Evolutionary conservation across 2,113 vertebrate genomes (phyloP), one percentile per base, ranked within the genome.

Genomic region (Lycaon pictus): DNA sequence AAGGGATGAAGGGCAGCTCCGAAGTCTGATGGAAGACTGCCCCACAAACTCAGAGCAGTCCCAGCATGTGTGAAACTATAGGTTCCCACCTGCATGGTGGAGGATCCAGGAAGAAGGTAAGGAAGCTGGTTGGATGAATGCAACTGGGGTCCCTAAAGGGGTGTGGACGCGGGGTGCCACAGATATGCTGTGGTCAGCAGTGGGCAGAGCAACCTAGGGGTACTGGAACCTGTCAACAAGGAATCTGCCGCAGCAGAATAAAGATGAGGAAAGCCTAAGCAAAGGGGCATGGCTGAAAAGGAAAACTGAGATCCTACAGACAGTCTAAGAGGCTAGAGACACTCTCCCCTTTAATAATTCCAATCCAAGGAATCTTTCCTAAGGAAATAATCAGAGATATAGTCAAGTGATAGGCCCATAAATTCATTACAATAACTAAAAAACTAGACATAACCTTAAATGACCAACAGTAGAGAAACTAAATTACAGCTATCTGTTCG

Each of bases 51-150:
- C 13, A 13, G 51, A 29, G 58, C 2, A 5, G 19, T 9, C 16
- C 16, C 22, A 15, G 48, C 11, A 60, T 2, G 37, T 1, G 15
- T 7, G 2, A 53, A 29, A 11, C 35, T 69, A 8, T 22, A 62
- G 22, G 17, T 5, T 20, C 43, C 53, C 23, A 29, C 29, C 6
- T 1, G 5, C 72, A 29, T 6, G 2, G 25, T 1, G 0, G 37
- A 67, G 55, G 48, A 53, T 43, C 55, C 9, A 4, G 85, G 77
- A 55, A 65, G 62, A 32, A 51, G 62, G 48, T 23, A 15, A 0
- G 8, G 7, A 17, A 35, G 55, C 69, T 35, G 3, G 12, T 0
- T 77, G n/a, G 58, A 11, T 12, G 22, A 43, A 23, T 0, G 17
- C 11, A 67, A 51, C 0, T 5, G 35, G 56, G 37, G 11, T 12